A percentile compares a stretch with the other conserved stretches of the same genome.
Evolutionary conservation across 2,113 vertebrate genomes (phyloP).

Genomic region (Corythornis cristatus): DNA sequence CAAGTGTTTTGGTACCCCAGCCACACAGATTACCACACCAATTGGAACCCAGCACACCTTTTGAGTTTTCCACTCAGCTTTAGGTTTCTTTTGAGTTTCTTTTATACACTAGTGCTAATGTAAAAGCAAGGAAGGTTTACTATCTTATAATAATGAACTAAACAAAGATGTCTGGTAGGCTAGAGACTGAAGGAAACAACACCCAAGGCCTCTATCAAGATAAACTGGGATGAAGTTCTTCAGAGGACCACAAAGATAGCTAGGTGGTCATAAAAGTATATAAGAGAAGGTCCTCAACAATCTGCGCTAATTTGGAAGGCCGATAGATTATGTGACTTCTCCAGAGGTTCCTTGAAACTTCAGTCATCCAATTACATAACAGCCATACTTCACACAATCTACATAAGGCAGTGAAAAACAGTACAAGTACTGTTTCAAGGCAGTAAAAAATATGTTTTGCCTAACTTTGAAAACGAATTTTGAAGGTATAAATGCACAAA

Average conservation of each 20-base stretch:
- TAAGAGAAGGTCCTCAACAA: neutral
- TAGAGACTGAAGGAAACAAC: neutral
- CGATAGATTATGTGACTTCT: neutral
- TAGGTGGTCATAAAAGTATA: neutral
- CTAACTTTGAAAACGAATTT: neutral
- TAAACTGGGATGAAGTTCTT: neutral
- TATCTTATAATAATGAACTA: neutral
- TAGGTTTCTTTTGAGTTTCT: neutral
- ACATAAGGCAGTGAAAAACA: neutral
- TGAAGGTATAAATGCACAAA: neutral
- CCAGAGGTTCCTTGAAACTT: neutral
- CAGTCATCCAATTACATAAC: neutral
- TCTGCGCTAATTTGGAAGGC: neutral
- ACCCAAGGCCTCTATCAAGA: neutral
- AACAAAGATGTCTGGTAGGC: neutral
- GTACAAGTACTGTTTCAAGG: neutral
- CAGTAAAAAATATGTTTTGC: neutral
- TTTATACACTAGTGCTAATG: neutral
- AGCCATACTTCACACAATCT: neutral
- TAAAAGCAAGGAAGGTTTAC: neutral
- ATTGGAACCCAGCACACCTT: neutral
- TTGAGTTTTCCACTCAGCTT: neutral
- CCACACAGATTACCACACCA: neutral
- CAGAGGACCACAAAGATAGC: neutral
- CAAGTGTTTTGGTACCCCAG: neutral